Conservation (phyloP, 2,888 invertebrate genomes). For the Fissipunctia ypsillon region DNA sequence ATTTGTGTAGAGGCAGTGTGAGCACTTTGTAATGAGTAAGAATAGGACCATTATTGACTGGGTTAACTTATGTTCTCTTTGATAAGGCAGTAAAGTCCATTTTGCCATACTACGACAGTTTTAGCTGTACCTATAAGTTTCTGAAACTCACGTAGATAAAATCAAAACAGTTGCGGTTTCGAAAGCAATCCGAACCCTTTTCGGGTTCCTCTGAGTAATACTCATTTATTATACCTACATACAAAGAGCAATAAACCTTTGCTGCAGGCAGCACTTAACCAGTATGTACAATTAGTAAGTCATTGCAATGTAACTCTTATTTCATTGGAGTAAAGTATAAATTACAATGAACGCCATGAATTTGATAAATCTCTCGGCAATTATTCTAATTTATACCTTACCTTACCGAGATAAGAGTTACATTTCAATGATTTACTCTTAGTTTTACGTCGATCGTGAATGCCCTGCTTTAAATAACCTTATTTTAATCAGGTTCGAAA, state of each 20-base stretch:
- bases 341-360: background rate
- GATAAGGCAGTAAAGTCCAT: background rate
- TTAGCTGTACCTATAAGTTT: background rate
- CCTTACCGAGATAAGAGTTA: background rate
- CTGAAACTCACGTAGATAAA: background rate
- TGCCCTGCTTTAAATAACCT: background rate
- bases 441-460: background rate
- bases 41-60: background rate
- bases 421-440: background rate
- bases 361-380: background rate
- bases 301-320: background rate
- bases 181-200: background rate
- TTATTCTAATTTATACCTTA: background rate
- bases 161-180: background rate
- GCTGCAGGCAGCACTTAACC: background rate
- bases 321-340: background rate
- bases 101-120: background rate
- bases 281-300: background rate
- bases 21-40: background rate
- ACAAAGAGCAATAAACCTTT: background rate
- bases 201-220: background rate
- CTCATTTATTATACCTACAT: background rate
- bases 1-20: background rate
- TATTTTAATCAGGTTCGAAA: constrained; percentile 93
- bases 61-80: background rate